Base-by-base conservation (phyloP, 2,888 invertebrate species). In the Blastobasis lacticolella region DNA sequence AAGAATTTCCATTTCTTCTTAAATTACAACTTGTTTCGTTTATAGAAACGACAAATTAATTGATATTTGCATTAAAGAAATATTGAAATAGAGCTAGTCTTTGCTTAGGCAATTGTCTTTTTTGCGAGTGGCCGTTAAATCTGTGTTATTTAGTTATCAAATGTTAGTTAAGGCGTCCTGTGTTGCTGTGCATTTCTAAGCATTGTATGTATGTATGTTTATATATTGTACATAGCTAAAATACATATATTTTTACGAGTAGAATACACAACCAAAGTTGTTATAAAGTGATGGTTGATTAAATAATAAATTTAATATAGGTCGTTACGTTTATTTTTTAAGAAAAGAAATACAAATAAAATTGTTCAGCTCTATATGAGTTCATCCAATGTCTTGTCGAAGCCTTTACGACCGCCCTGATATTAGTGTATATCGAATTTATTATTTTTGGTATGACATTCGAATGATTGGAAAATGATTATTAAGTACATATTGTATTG, bases 171-270 rank as follows among this genome's bases (percentile, higher is more conserved):
- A 82, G 84, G 78, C 75, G 74, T 81, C 74, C 82, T 86, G 82
- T 83, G 84, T 88, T 87, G 87, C 86, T 86, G 83, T 85, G 87
- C 88, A 87, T 87, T 87, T 86, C 79, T 79, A 81, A 72, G 85
- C 81, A 90, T 90, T 90, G 90, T 90, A 90, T 89, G 89, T 89
- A 89, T 89, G 89, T 88, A 87, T 87, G 83, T 89, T 84, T 79
- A 84, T 80, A 84, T 78, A 82, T 78, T 88, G 88, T 88, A 88
- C 79, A 88, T 88, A 88, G 82, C 78, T 85, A 82, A 83, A 81
- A 78, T 84, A 85, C 81, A 81, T 80, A 86, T 88, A 88, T 89
- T 88, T 89, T 88, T 89, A 89, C 88, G 88, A 86, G 75, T 88
- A 89, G 88, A 80, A 78, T 88, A 88, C 88, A 87, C 89, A 89